These are phyloP conservation scores for Drosophila sechellia DNA, from an alignment of 1,140 invertebrate species.

Conservation along the genomic window DNA sequence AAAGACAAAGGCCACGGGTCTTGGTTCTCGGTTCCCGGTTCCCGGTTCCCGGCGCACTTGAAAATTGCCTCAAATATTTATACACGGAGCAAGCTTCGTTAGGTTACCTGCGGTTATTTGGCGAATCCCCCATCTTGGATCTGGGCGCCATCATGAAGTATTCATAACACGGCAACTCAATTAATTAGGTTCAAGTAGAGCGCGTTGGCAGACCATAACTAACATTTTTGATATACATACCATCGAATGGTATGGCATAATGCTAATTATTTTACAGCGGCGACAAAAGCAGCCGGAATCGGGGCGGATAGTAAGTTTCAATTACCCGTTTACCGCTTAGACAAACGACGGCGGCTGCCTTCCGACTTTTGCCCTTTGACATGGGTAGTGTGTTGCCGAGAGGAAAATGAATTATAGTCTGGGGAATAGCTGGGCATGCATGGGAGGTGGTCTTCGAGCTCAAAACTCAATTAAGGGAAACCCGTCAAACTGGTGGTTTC, in stretches of 20 bases:
- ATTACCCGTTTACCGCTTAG: constrained; percentile 65
- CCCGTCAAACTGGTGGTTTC: constrained; percentile 1
- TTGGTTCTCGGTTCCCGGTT: constrained; percentile 1
- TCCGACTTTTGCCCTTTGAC: constrained; percentile 48
- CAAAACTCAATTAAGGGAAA: constrained; percentile 18
- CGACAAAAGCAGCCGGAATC: constrained; percentile 1
- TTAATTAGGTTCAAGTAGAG: constrained; percentile 75
- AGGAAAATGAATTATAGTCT: constrained; percentile 60
- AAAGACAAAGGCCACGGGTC: constrained; percentile 77
- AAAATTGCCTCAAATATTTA: constrained; percentile 81
- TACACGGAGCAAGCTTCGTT: constrained; percentile 56
- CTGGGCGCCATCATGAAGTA: constrained; percentile 57
- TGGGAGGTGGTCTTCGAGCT: not conserved
- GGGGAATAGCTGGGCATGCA: constrained; percentile 17
- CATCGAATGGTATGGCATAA: constrained; percentile 52
- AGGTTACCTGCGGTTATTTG: constrained; percentile 76
- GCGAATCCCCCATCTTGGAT: not conserved
- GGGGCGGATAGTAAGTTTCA: constrained; percentile 49
- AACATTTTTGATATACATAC: constrained; percentile 49
- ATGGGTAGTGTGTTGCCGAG: constrained; percentile 61
- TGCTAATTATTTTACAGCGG: constrained; percentile 75
- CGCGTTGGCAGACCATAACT: constrained; percentile 26
- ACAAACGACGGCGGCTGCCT: constrained; percentile 35
- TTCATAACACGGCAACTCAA: constrained; percentile 78
- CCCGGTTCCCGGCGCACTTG: constrained; percentile 44